Evolutionary conservation across 2,888 invertebrate species (phyloP), one percentile per base, ranked within the genome.

Genomic region (Andrena dorsata): DNA sequence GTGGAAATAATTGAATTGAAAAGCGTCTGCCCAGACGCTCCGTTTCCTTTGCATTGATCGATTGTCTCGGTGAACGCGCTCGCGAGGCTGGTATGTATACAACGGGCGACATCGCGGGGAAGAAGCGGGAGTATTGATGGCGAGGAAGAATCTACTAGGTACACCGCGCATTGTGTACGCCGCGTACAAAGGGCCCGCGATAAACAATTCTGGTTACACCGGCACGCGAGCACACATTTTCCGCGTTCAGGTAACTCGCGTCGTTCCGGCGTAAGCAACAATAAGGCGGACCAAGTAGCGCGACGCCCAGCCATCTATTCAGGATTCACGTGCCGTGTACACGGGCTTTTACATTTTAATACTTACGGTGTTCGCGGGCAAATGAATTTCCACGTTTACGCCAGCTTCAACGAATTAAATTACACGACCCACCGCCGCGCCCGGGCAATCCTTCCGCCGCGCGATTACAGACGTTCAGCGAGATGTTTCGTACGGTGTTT

Each of bases 121-220:
- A 65, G 49, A 35, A 41, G 28, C 64, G 35, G 20, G 51, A 26
- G 64, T 80, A 80, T 80, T 70, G 79, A 78, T 63, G 69, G 32
- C 56, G 58, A 5, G 56, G 26, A 49, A 78, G 56, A 64, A 53
- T 41, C 41, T 16, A n/a, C 49, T 63, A 61, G 66, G 69, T 35
- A 28, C 49, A 26, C 41, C 68, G 71, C 49, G 69, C 58, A 76
- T 72, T 80, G 77, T 85, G 60, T 61, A 23, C 28, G 28, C 51
- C 47, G 56, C 49, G 69, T 75, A 86, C 86, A 86, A 86, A 76
- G 75, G 64, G 53, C 10, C 32, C 71, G 60, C 80, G 83, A 86
- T 87, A 87, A 87, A 86, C 86, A 80, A 80, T 86, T 85, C 79
- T 73, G 60, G 76, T 65, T 80, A 70, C 75, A 58, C 66, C 28